Base-by-base conservation (phyloP, 2,888 invertebrate species). In the Apamea monoglypha region DNA sequence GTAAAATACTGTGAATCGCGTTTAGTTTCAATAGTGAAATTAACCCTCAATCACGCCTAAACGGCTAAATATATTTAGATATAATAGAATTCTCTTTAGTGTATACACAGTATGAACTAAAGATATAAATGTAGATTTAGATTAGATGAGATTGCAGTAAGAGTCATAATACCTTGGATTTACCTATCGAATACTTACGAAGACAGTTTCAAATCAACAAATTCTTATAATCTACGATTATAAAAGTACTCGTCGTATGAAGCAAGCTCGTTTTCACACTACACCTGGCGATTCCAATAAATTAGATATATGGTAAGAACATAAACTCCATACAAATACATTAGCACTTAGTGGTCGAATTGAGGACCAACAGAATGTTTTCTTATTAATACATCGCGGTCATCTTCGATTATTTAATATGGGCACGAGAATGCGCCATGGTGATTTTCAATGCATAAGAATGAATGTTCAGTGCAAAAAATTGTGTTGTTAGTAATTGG, bases 391-490 rank as follows among this genome's bases (percentile, higher is more conserved):
- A 66, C n/a, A 36, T 56, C 50, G 66, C 32, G 40, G 16, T 40
- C 32, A 59, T 67, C 4, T 68, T 68, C n/a, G n/a, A 53, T 74
- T 61, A 81, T 76, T 83, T 63, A 74, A 36, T 71, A 86, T 59
- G 56, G 50, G n/a, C n/a, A 67, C 14, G 53, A 61, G 56, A 50
- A 64, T 71, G 29, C 40, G 21, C 40, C 66, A 67, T 70, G 70
- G 61, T 74, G 85, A 85, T 78, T 82, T 85, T 74, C 61, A 78
- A 86, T 84, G 86, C 71, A 76, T 77, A 74, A 73, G 36, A 77
- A 83, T 76, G 68, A 70, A 74, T 47, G 56, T 72, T 53, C 59
- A 61, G 32, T 72, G 78, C 53, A 64, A 74, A 84, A 86, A 64
- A 25, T 2, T 50, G n/a, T 86, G 82, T 86, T 82, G 53, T 71